Evolutionary conservation across 1,140 invertebrate genomes (phyloP), one percentile per base, ranked within the genome.

Genomic region (Heliconius congener): DNA sequence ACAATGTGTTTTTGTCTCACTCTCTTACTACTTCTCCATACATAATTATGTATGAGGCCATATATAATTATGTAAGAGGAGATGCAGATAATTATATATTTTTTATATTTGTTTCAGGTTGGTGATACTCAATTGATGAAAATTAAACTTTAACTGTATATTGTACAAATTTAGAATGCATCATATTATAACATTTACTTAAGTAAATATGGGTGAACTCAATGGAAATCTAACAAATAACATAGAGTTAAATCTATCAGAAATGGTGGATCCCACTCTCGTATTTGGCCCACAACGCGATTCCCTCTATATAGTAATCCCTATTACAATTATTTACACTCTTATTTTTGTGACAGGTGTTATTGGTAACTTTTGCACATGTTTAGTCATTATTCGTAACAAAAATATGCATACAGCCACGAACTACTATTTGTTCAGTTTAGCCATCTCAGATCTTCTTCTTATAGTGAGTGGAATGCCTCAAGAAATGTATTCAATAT

Each of bases 391-490:
- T 74, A 96, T 97, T 34, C 96, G 97, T 83, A 99, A 99, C 93
- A 97, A 97, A 88, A 97, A 96, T n/a, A 98, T 99, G 97, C 98
- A 98, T 88, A 98, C 97, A 0, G 97, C 98, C 1, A 98, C 98
- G 16, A 99, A 99, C 90, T 99, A 98, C 86, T 99, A 99, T 89
- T 95, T 99, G 70, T 99, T 99, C 93, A 98, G 97, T 88, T 95
- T 99, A 86, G 98, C 99, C 8, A 95, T 99, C 66, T 99, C 98
- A 1, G 99, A 99, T 91, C 95, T 99, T 34, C 93, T 99, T 11
- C 94, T 99, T 6, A 95, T 99, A 23, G 87, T 98, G 0, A 96
- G 97, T 23, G 97, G 97, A 0, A 95, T 98, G 82, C 97, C 97
- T 73, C 97, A 97, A 82, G 98, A 99, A 90, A 97, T 99, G 82